Conservation (phyloP, 2,113 vertebrate species). For the Elaphurus davidianus region DNA sequence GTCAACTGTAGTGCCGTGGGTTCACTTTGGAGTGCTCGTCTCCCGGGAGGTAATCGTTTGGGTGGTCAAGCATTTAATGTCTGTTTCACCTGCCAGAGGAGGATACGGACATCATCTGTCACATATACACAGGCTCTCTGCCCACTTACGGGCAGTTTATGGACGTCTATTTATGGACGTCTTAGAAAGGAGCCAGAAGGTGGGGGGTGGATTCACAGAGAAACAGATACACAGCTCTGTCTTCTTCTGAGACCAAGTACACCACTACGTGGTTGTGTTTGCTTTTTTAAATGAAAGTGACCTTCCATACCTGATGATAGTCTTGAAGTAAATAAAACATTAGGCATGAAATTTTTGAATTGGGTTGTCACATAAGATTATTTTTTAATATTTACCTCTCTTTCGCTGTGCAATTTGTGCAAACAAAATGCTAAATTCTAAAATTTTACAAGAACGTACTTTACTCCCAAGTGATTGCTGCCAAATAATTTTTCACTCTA, state of each 20-base stretch:
- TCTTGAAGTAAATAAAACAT: not conserved
- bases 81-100: not conserved
- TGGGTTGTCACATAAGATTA: not conserved
- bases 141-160: not conserved
- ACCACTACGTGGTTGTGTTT: not conserved
- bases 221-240: not conserved
- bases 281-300: slow-evolving; percentile 14
- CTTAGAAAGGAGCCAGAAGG: not conserved
- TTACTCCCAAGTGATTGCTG: not conserved
- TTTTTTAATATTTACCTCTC: not conserved
- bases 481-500: not conserved
- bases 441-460: not conserved
- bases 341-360: not conserved
- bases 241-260: not conserved
- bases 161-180: not conserved
- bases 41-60: not conserved
- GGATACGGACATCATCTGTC: not conserved
- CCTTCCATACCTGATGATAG: not conserved
- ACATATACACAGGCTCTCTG: not conserved
- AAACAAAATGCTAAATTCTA: not conserved
- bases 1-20: not conserved
- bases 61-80: not conserved
- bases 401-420: not conserved
- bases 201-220: not conserved
- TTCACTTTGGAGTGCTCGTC: not conserved